Evolutionary conservation across 2,113 vertebrate species (phyloP), one percentile per base, ranked within the genome.

Genomic region (Cyprinodon variegatus): DNA sequence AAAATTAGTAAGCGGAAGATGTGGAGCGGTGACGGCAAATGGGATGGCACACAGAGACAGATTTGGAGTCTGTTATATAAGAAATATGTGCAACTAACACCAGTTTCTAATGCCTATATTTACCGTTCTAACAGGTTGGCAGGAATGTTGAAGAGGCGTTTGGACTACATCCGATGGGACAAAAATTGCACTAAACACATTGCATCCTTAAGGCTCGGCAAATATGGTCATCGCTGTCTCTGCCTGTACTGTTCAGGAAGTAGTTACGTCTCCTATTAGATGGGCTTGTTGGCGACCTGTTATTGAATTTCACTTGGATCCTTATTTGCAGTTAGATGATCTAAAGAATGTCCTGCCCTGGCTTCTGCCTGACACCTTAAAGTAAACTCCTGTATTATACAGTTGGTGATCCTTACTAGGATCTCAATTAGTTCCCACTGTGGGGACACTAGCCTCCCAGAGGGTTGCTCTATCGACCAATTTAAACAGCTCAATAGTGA

Each of bases 51-150:
- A 48, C 46, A 66, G 72, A 69, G 79, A 63, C 72, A 4, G 75
- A 72, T 81, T 40, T 64, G 43, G 72, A 80, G 75, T 82, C 61
- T 9, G 82, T 90, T 90, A 89, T 68, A 57, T 89, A 90, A 88
- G 72, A 69, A 67, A 45, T 72, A 22, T 53, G 41, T 63, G 71
- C 66, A 71, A 70, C 65, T 68, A 79, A 78, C 77, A 84, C 70
- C 70, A 39, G 68, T 46, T 59, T 77, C 17, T 78, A 70, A 79
- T 72, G 73, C 29, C 53, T 83, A 53, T 82, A 77, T 90, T 88
- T 85, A 83, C 76, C 77, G 65, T 78, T 68, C 66, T 82, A 86
- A 83, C 86, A 86, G 84, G 84, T 86, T 75, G 70, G 68, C 74
- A 65, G 79, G 64, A 29, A 69, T 60, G 66, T 12, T 38, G 81